Evolutionary conservation across 2,888 invertebrate genomes (phyloP), one percentile per base, ranked within the genome.

Genomic region (Galerucella calmariensis): DNA sequence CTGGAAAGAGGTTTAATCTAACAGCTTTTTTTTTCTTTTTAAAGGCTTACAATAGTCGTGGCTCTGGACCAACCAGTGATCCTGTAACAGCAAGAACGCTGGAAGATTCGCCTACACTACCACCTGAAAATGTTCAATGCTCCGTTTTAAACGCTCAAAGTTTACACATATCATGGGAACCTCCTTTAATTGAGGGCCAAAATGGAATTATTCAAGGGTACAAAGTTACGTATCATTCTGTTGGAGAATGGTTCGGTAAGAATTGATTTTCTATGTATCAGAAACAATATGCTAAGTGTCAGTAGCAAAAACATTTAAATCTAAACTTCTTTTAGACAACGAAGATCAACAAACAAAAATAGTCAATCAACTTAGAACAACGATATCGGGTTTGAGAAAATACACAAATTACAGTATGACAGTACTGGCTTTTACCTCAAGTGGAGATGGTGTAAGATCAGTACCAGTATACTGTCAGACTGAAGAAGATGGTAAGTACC

Each of bases 401-500:
- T 96, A 92, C 88, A 96, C 97, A 46, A 97, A 97, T 89, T 97
- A 97, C 87, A 96, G 96, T 51, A 94, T 97, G 69, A 94, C 95
- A 79, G 95, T 96, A 51, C 90, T 95, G 84, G 97, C 97, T 10
- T 97, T 93, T 87, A 97, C 97, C 0, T 91, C 93, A 53, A 94
- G 94, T 63, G 97, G 97, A 0, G 97, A 97, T 85, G 97, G 97
- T 9, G 94, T 94, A 24, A 90, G 94, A 80, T 96, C 96, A 77
- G 91, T 92, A 14, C 94, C 96, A 0, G 92, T 96, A 67, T 95
- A 92, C 86, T 96, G 97, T 83, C 92, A 94, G 81, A 97, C 97
- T 41, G 94, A 95, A 83, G 96, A 97, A 90, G 97, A 97, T 87
- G 94, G 95, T 95, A 89, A 74, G 77, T 58, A 58, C 58, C 14